Evolutionary conservation across 1,140 invertebrate genomes (phyloP), one percentile per base, ranked within the genome.

Genomic region (Drosophila aff.): DNA sequence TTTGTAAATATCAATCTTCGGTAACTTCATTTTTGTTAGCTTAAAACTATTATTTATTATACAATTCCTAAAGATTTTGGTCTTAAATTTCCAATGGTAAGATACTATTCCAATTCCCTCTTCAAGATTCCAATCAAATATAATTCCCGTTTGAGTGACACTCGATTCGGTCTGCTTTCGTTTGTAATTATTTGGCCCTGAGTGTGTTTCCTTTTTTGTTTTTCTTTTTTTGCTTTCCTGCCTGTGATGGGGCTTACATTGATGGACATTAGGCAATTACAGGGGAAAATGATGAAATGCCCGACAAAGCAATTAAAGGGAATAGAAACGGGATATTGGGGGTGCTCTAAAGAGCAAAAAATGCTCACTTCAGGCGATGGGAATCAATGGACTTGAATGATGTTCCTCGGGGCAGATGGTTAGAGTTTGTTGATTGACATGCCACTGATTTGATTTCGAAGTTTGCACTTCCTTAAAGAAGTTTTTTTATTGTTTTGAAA

Each of bases 191-290:
- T 79, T 64, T 78, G 43, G 53, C 40, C 40, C 44, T 40, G 60
- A 46, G 57, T 53, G 57, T 77, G 38, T 74, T 36, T 43, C 6
- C 15, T 64, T 26, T 67, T 50, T n/a, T n/a, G n/a, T n/a, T 33
- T 38, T 52, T 21, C 28, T 21, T 28, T 31, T 31, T 31, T 31
- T 6, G 18, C 33, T 66, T 33, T 2, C 16, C n/a, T 66, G 28
- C 33, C 40, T 33, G 49, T 66, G 44, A 77, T 31, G 61, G 31
- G 63, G 68, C 82, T 85, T 85, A 79, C 49, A 49, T 41, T 78
- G 82, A 85, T 80, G 83, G 79, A 87, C 83, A 82, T 77, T 65
- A 73, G 80, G 68, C 68, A 82, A 82, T 78, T 74, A 82, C 74
- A 58, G 46, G 21, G 50, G 55, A 44, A 55, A 72, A 66, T 69